A percentile compares a stretch with the other conserved stretches of the same genome.
Evolutionary conservation across 2,797 vertebrate species (phyloP).

Genomic region (Prionace glauca): DNA sequence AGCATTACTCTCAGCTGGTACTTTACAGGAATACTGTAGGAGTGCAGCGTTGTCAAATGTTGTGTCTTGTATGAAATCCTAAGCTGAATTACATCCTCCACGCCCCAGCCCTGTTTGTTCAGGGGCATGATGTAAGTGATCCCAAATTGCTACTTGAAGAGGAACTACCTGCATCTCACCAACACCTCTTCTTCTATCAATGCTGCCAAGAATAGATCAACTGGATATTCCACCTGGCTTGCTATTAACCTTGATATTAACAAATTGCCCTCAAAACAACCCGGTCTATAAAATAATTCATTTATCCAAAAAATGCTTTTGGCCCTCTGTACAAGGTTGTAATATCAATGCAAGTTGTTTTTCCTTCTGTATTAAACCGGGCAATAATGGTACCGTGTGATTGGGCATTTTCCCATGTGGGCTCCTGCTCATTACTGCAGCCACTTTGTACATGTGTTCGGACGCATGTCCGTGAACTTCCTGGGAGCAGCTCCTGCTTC

Average conservation of each 20-base stretch:
- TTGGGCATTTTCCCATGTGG: too few relatives aligned
- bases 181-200: neutral
- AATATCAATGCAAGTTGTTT: too few relatives aligned
- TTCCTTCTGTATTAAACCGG: too few relatives aligned
- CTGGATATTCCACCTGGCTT: neutral
- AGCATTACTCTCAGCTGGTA: neutral
- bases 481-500: too few relatives aligned
- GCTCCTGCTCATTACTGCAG: too few relatives aligned
- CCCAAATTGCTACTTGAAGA: neutral
- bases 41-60: neutral
- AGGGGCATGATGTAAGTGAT: neutral
- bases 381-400: too few relatives aligned
- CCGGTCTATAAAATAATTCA: neutral
- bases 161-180: neutral
- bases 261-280: neutral
- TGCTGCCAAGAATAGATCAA: neutral
- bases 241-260: neutral
- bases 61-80: neutral
- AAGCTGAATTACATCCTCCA: neutral
- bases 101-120: neutral
- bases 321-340: too few relatives aligned
- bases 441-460: too few relatives aligned
- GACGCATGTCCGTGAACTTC: too few relatives aligned
- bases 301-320: too few relatives aligned
- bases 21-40: neutral